These are phyloP conservation scores for Torymus aiolomorphi DNA, from an alignment of 2,888 invertebrate species.

Conservation along the genomic window DNA sequence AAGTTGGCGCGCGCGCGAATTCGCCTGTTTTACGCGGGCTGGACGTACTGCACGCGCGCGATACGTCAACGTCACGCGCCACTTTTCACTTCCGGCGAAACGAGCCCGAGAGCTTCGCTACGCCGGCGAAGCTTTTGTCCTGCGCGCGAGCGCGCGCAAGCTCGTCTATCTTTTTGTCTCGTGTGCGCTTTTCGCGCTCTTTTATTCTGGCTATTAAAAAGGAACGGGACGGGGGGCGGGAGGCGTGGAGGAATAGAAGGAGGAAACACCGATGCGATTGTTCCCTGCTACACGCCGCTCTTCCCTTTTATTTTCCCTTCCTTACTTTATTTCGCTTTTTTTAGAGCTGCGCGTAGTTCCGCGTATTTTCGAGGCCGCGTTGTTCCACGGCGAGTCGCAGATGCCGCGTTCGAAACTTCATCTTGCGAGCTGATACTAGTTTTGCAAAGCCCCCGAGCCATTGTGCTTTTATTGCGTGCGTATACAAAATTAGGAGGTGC, in stretches of 20 bases:
- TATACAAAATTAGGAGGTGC: no score
- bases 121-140: constrained; percentile 38
- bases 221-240: not conserved
- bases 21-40: not conserved
- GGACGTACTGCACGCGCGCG: constrained; percentile 28
- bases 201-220: constrained; percentile 49
- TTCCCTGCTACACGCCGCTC: not conserved
- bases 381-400: not conserved
- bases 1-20: constrained; percentile 19
- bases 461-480: not conserved
- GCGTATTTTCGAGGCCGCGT: not conserved
- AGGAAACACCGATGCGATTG: not conserved
- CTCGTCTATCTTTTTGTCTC: constrained; percentile 34
- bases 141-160: not conserved
- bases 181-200: constrained; percentile 39
- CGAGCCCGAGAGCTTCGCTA: not conserved
- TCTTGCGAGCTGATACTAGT: not conserved
- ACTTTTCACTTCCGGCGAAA: constrained; percentile 51
- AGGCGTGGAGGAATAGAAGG: not conserved
- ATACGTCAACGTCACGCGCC: constrained; percentile 49
- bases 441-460: not conserved
- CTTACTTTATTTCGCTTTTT: not conserved
- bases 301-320: constrained; percentile 36
- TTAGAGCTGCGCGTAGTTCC: not conserved
- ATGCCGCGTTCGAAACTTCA: constrained; percentile 1